Conservation (phyloP, 2,888 invertebrate genomes). For the Pediacus dermestoides region DNA sequence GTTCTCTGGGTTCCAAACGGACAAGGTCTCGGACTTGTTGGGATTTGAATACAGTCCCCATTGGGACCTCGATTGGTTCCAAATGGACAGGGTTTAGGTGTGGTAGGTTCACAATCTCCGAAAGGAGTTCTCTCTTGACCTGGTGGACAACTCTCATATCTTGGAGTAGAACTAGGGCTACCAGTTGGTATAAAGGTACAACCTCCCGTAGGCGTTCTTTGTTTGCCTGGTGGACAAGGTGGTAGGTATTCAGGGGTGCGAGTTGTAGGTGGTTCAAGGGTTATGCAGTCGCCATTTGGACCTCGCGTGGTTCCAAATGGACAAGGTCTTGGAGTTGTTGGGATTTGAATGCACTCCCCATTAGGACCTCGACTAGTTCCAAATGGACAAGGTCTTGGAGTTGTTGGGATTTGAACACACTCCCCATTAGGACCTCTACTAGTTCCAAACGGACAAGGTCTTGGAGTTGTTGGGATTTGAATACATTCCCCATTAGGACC, state of each 20-base stretch:
- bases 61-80: too few relatives aligned
- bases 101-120: conserved; percentile 24
- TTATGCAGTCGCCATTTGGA: conserved; percentile 10
- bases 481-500: too few relatives aligned
- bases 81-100: too few relatives aligned
- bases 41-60: too few relatives aligned
- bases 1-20: too few relatives aligned
- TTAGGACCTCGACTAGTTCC: conserved; percentile 14
- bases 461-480: too few relatives aligned
- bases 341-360: conserved; percentile 14
- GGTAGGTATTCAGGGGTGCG: not conserved
- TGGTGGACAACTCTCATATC: conserved; percentile 19
- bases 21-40: conserved; percentile 2
- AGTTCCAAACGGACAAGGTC: conserved; percentile 8
- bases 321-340: conserved; percentile 15
- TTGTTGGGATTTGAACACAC: conserved; percentile 14
- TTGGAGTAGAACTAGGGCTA: too few relatives aligned
- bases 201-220: not conserved
- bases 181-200: conserved; percentile 13
- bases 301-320: conserved; percentile 17
- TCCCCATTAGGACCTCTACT: too few relatives aligned
- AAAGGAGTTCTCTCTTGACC: conserved; percentile 23
- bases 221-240: conserved; percentile 3
- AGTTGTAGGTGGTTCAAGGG: conserved; percentile 8
- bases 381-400: conserved; percentile 16